These are phyloP conservation scores for Charaxes varanes DNA, from an alignment of 1,140 invertebrate species.

Conservation along the genomic window DNA sequence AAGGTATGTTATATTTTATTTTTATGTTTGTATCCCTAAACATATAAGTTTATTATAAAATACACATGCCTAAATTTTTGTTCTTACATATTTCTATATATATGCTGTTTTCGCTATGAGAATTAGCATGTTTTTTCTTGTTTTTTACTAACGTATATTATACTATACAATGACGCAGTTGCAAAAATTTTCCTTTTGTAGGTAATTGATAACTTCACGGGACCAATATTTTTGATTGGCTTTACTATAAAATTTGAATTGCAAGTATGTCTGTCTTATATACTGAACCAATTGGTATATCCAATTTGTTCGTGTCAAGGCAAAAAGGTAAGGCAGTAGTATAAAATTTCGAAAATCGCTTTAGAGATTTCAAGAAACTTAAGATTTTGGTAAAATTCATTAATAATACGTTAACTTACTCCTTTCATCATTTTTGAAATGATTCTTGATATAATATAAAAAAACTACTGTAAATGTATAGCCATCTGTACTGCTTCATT, in stretches of 20 bases:
- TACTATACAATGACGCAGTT: background rate
- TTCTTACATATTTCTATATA: constrained; percentile 1
- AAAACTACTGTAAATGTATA: too few relatives aligned
- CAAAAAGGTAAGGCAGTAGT: too few relatives aligned
- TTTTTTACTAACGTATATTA: constrained; percentile 4
- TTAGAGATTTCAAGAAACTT: too few relatives aligned
- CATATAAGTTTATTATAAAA: background rate
- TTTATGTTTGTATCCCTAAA: constrained; percentile 1
- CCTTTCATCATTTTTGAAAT: too few relatives aligned
- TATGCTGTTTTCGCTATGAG: background rate
- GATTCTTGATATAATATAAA: too few relatives aligned
- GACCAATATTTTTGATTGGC: constrained; percentile 1
- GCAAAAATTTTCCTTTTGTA: constrained; percentile 2
- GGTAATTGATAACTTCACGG: constrained; percentile 4
- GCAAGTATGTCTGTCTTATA: constrained; percentile 3
- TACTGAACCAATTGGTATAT: constrained; percentile 6
- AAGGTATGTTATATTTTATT: constrained; percentile 5
- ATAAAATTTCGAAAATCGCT: too few relatives aligned
- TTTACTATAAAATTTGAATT: constrained; percentile 6
- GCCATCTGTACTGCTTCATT: too few relatives aligned
- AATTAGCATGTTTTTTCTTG: constrained; percentile 3
- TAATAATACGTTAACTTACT: too few relatives aligned
- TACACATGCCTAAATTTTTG: background rate
- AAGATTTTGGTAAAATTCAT: too few relatives aligned
- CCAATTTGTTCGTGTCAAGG: too few relatives aligned